A percentile compares a stretch with the other conserved stretches of the same genome.
Conservation (phyloP, 1,140 invertebrate genomes). For the Temnothorax nylanderi region DNA sequence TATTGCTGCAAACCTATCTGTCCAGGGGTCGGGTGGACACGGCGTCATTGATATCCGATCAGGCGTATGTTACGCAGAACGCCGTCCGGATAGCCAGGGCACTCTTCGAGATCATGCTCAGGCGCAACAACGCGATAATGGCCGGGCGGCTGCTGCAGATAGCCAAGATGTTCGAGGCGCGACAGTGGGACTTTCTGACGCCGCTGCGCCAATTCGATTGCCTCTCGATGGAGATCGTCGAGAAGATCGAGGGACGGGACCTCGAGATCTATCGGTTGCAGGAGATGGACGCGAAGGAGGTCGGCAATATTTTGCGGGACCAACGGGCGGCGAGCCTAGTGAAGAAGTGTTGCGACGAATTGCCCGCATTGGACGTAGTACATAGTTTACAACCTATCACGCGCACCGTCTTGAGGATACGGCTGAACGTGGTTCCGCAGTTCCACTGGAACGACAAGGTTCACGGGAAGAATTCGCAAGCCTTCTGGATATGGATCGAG, state of each 20-base stretch:
- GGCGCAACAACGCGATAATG: conserved; percentile 95
- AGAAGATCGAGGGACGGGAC: conserved; percentile 92
- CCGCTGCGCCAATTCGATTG: conserved; percentile 95
- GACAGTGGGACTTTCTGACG: conserved; percentile 95
- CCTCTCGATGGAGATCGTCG: conserved; percentile 91
- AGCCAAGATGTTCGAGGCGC: conserved; percentile 95
- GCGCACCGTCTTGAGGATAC: conserved; percentile 95
- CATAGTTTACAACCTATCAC: conserved; percentile 97
- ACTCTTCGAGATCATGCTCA: conserved; percentile 96
- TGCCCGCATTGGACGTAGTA: conserved; percentile 94
- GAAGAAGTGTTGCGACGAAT: conserved; percentile 94
- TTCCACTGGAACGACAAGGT: conserved; percentile 97
- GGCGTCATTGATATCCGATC: conserved; percentile 97
- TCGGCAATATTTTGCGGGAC: conserved; percentile 93
- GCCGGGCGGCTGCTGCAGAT: conserved; percentile 92
- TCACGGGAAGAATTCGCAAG: conserved; percentile 95
- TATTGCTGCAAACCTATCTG: conserved; percentile 97
- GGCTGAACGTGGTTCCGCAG: conserved; percentile 92
- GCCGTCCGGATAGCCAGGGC: conserved; percentile 95
- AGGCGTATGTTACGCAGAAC: conserved; percentile 97
- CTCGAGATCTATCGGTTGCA: conserved; percentile 91
- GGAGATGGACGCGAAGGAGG: conserved; percentile 95
- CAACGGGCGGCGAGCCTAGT: conserved; percentile 91
- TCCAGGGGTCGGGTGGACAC: conserved; percentile 92
- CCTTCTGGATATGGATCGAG: conserved; percentile 99